Evolutionary conservation across 2,797 vertebrate species (phyloP).

Genomic region (Coregonus suidteri): DNA sequence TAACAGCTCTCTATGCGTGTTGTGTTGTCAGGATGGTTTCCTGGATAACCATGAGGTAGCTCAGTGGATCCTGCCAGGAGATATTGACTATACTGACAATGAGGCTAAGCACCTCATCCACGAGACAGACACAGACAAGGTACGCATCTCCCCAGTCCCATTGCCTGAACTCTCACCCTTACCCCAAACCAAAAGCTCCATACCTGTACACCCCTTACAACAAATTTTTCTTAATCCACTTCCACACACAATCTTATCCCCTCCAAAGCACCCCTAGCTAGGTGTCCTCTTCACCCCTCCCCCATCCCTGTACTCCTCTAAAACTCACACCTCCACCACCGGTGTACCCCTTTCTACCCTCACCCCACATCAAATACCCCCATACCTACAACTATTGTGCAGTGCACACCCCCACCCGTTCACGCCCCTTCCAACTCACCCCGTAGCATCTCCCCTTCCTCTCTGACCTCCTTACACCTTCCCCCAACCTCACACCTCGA

Average conservation of each 20-base stretch:
- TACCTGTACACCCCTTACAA: background rate
- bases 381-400: no score
- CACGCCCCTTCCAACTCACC: no score
- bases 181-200: background rate
- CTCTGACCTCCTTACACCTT: no score
- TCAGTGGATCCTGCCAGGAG: constrained; percentile 69
- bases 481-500: background rate
- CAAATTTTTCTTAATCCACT: background rate
- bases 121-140: constrained; percentile 70
- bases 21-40: constrained; percentile 40
- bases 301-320: constrained; percentile 66
- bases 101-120: constrained; percentile 72
- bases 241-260: no score
- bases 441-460: no score
- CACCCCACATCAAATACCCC: no score
- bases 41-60: constrained; percentile 64
- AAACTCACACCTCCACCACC: no score
- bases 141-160: constrained; percentile 14
- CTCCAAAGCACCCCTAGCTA: background rate
- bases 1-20: background rate
- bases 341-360: no score
- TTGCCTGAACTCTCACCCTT: background rate
- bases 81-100: constrained; percentile 68
- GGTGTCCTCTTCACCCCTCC: background rate
- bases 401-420: no score